Evolutionary conservation across 2,797 vertebrate species (phyloP).

Genomic region (Melopsittacus undulatus): DNA sequence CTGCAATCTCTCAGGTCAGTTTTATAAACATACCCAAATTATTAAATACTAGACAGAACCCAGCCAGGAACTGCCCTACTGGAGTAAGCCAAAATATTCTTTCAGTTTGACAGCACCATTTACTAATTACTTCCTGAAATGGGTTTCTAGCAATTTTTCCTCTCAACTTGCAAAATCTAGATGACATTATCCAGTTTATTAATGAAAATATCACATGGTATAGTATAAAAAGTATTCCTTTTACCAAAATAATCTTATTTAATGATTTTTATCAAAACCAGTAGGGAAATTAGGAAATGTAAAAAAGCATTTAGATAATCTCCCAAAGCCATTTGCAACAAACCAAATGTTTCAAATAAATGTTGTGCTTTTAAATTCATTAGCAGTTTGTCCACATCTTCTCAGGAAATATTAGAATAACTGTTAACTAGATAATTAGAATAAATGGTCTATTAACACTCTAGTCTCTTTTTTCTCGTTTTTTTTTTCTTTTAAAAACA

Average conservation of each 20-base stretch:
- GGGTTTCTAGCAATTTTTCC: neutral
- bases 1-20: neutral
- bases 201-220: neutral
- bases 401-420: neutral
- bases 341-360: neutral
- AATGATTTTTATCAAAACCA: neutral
- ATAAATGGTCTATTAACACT: neutral
- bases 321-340: neutral
- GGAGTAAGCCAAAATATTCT: neutral
- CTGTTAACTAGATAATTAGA: neutral
- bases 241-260: neutral
- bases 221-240: neutral
- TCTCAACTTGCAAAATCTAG: neutral
- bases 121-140: neutral
- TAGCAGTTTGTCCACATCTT: neutral
- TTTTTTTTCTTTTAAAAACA: neutral
- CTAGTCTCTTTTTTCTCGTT: neutral
- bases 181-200: neutral
- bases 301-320: neutral
- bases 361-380: neutral
- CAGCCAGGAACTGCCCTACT: neutral
- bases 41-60: neutral
- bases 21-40: neutral
- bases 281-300: neutral
- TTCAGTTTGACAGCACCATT: neutral